These are phyloP conservation scores for Leptatherina wallacei DNA, from an alignment of 2,797 vertebrate species.

Conservation along the genomic window DNA sequence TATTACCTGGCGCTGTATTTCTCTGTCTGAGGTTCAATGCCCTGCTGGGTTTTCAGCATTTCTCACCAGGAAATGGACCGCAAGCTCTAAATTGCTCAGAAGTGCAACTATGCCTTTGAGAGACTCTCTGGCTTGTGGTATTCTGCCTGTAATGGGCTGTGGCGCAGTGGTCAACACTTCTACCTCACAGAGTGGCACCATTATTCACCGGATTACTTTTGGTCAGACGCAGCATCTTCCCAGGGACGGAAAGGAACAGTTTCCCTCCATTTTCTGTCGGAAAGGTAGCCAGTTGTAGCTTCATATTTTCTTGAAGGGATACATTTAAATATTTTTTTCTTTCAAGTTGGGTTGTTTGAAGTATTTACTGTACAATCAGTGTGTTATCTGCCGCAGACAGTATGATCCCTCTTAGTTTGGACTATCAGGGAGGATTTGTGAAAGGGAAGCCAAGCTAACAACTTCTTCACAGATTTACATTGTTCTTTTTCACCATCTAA, in stretches of 20 bases:
- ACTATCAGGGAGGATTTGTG: no score
- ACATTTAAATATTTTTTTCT: no score
- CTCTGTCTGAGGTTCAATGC: constrained; percentile 23
- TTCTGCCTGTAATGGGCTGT: not conserved
- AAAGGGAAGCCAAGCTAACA: no score
- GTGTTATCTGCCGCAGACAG: no score
- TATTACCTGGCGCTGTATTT: constrained; percentile 19
- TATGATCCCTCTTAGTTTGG: no score
- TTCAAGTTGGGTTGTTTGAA: no score
- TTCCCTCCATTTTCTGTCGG: not conserved
- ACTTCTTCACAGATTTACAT: no score
- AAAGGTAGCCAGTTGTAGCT: not conserved
- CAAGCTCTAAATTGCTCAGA: constrained; percentile 10
- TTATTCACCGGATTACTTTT: not conserved
- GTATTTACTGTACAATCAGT: no score
- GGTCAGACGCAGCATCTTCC: not conserved
- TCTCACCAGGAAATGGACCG: constrained; percentile 10
- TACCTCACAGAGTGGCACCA: not conserved
- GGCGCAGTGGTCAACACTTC: not conserved
- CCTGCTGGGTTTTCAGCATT: constrained; percentile 20
- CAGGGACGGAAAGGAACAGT: not conserved
- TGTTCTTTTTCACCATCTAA: no score
- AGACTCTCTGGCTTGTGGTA: constrained; percentile 2
- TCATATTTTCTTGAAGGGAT: not conserved
- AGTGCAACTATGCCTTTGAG: constrained; percentile 1